phyloP scores from a whole-genome alignment of 2,888 invertebrate genomes.

The Clitarchus hookeri region DNA sequence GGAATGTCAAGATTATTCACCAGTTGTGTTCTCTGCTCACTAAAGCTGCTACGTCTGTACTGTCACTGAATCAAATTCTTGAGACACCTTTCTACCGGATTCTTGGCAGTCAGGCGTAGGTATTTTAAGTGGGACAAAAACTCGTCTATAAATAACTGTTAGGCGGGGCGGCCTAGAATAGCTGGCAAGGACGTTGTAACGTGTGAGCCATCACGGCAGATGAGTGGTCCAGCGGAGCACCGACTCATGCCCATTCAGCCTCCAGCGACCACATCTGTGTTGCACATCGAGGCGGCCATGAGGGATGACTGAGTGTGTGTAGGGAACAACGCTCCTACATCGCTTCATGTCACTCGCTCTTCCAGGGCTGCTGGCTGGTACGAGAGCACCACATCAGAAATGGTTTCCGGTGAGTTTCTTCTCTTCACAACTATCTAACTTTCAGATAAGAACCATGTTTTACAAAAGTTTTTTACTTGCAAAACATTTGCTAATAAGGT shows the following conservation, averaged over 20 bases:
- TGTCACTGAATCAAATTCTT: slow-evolving; percentile 4
- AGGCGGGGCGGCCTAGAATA: slow-evolving; percentile 4
- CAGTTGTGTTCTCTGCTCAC: background rate
- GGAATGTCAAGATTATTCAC: no score
- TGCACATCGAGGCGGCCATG: background rate
- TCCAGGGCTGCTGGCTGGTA: background rate
- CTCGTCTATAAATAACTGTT: background rate
- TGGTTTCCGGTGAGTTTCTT: slow-evolving; percentile 12
- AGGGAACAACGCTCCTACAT: background rate
- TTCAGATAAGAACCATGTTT: no score
- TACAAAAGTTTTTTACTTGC: no score
- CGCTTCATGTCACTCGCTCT: background rate
- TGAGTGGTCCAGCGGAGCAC: background rate
- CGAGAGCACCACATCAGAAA: background rate
- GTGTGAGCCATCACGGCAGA: background rate
- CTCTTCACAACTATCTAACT: no score
- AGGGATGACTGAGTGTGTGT: background rate
- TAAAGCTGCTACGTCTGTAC: background rate
- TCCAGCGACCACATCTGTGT: background rate
- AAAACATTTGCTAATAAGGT: no score
- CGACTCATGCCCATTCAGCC: background rate
- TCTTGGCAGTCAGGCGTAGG: background rate
- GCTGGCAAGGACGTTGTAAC: slow-evolving; percentile 16
- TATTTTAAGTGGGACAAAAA: background rate
- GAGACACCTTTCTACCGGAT: background rate